phyloP scores from a whole-genome alignment of 1,140 invertebrate species.

The Atta texana region DNA sequence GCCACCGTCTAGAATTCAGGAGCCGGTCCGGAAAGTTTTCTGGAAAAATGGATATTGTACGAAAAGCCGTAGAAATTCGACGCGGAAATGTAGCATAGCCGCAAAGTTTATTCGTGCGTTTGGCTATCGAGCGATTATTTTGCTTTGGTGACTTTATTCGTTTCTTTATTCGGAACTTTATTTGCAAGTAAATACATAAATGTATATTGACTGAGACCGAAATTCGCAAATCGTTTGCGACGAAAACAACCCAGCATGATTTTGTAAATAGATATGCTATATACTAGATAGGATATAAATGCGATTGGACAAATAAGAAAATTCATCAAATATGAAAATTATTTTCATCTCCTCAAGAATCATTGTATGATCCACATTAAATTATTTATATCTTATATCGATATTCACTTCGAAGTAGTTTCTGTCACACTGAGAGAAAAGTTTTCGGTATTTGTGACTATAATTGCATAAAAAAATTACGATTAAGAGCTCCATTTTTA shows the following conservation, averaged over 20 bases:
- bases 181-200: constrained; percentile 55
- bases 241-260: constrained; percentile 20
- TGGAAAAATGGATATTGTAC: constrained; percentile 45
- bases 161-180: constrained; percentile 26
- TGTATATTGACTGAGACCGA: constrained; percentile 27
- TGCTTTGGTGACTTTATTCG: constrained; percentile 1
- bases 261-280: neutral
- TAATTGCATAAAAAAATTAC: too few relatives aligned
- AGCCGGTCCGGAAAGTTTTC: constrained; percentile 36
- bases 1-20: constrained; percentile 23
- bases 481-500: too few relatives aligned
- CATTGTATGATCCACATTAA: neutral
- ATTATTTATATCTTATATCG: neutral
- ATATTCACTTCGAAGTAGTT: neutral
- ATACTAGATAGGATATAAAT: neutral
- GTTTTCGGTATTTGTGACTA: too few relatives aligned
- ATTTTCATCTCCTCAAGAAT: neutral
- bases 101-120: constrained; percentile 39
- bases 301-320: neutral
- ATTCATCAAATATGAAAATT: neutral
- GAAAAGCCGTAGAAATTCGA: constrained; percentile 46
- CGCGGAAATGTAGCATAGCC: constrained; percentile 23
- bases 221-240: constrained; percentile 28
- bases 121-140: neutral
- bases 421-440: neutral